A percentile compares a stretch with the other conserved stretches of the same genome.
phyloP scores from a whole-genome alignment of 2,888 invertebrate genomes.

The Operophtera brumata region DNA sequence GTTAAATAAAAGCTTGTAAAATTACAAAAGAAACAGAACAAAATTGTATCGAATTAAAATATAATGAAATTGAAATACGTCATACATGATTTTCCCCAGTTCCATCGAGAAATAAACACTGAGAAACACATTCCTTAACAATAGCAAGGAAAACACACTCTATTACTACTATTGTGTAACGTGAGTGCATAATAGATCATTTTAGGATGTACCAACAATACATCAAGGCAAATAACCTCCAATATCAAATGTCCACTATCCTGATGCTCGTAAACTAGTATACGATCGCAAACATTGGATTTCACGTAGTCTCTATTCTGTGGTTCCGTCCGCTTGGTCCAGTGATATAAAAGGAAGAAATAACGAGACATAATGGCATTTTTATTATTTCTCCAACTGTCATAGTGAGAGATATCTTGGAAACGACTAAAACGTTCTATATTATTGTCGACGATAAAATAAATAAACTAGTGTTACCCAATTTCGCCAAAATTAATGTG shows the following conservation, averaged over 20 bases:
- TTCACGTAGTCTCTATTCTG: background rate
- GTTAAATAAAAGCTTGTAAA: no score
- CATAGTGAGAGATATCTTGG: background rate
- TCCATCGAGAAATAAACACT: background rate
- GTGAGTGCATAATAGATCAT: slow-evolving; percentile 29
- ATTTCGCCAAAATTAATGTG: background rate
- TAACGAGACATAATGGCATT: slow-evolving; percentile 3
- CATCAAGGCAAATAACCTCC: slow-evolving; percentile 47
- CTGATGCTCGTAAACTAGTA: slow-evolving; percentile 44
- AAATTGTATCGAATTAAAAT: background rate
- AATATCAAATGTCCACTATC: slow-evolving; percentile 42
- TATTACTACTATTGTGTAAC: background rate
- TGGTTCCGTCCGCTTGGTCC: background rate
- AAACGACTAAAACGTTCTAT: background rate
- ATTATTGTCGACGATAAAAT: background rate
- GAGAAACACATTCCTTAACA: no score
- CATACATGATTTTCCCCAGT: background rate
- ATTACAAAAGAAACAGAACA: no score
- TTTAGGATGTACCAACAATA: slow-evolving; percentile 38
- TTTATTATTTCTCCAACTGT: slow-evolving; percentile 9
- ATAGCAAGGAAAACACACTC: background rate
- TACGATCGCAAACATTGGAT: slow-evolving; percentile 16
- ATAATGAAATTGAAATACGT: background rate
- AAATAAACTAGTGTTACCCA: background rate
- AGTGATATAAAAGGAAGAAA: background rate